A percentile compares a stretch with the other conserved stretches of the same genome.
Conservation (phyloP, 2,797 vertebrate genomes). For the Sylvia borin region DNA sequence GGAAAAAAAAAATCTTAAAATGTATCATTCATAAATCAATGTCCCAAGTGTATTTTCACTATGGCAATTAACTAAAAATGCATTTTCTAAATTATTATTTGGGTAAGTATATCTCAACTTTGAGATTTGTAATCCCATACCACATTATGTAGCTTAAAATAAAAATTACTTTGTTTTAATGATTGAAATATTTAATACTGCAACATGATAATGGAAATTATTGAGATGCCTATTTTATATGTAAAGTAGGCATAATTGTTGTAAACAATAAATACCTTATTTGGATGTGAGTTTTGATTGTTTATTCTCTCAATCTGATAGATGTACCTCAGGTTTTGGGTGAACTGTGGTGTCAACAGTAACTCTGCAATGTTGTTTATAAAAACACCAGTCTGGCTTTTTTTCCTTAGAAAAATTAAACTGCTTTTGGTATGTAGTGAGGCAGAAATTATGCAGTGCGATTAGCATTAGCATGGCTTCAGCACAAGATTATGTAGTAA, state of each 20-base stretch:
- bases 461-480: neutral
- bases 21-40: neutral
- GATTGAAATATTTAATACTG: neutral
- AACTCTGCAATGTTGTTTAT: neutral
- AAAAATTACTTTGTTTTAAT: neutral
- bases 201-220: neutral
- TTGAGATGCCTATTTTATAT: neutral
- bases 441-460: neutral
- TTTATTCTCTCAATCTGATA: no score
- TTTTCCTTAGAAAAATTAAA: neutral
- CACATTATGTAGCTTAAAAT: neutral
- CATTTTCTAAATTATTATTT: conserved; percentile 13
- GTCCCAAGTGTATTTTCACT: neutral
- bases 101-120: neutral
- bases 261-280: conserved; percentile 44
- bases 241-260: neutral
- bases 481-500: no score
- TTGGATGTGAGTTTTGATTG: neutral
- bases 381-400: neutral
- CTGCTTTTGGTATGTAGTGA: neutral
- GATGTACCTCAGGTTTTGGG: neutral
- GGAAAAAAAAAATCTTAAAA: neutral
- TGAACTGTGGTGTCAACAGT: neutral
- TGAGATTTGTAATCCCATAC: neutral
- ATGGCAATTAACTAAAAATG: neutral